Evolutionary conservation across 2,797 vertebrate species (phyloP).

Genomic region (Ciconia nigra): DNA sequence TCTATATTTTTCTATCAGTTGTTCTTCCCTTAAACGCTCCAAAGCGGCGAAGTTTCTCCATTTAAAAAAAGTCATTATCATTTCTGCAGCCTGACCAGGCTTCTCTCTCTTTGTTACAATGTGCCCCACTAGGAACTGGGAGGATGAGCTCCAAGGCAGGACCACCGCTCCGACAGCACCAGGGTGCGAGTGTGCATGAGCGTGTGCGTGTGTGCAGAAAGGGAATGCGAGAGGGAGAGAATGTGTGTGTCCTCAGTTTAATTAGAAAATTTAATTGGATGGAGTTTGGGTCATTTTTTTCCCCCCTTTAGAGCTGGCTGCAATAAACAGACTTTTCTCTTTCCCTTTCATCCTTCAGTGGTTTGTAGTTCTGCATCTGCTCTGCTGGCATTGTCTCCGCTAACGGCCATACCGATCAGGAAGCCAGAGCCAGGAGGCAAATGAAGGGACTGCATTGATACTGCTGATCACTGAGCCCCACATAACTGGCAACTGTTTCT

Average conservation of each 20-base stretch:
- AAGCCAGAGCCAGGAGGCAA: constrained; percentile 53
- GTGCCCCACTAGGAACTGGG: not conserved
- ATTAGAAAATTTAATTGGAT: constrained; percentile 67
- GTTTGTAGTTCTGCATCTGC: constrained; percentile 69
- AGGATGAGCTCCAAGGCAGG: not conserved
- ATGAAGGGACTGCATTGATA: constrained; percentile 53
- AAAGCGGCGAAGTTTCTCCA: not conserved
- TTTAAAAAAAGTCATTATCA: not conserved
- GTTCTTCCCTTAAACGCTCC: not conserved
- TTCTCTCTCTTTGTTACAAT: not conserved
- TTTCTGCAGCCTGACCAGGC: not conserved
- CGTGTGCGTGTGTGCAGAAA: not conserved
- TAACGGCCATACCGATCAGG: constrained; percentile 54
- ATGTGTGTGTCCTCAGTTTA: constrained; percentile 46
- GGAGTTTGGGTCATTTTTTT: constrained; percentile 18
- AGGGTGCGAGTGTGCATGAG: not conserved
- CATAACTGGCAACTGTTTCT: constrained; percentile 43
- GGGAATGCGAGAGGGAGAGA: not conserved
- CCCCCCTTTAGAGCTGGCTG: constrained; percentile 34
- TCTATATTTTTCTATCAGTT: not conserved
- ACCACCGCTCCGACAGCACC: not conserved
- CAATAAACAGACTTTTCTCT: constrained; percentile 62
- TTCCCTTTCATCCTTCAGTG: constrained; percentile 59
- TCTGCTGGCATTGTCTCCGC: constrained; percentile 64
- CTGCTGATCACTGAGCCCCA: constrained; percentile 12